Conservation (phyloP, 2,797 vertebrate genomes). For the Peromyscus attwateri region DNA sequence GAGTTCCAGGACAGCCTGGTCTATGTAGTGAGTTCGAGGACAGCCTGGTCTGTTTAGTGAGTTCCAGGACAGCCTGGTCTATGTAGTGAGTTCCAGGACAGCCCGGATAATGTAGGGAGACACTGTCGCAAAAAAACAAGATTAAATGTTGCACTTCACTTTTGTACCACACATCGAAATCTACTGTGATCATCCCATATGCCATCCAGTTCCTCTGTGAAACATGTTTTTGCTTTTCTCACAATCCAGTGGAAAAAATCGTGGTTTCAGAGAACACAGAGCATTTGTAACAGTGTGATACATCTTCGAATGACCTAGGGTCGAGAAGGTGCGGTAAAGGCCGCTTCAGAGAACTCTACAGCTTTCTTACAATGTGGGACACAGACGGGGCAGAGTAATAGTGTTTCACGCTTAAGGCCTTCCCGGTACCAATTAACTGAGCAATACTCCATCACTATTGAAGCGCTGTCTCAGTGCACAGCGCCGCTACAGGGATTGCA, state of each 20-base stretch:
- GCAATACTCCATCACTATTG: background rate
- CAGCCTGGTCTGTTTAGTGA: too few species aligned
- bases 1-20: background rate
- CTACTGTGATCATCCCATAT: background rate
- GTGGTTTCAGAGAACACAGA: background rate
- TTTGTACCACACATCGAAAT: background rate
- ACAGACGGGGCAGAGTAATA: background rate
- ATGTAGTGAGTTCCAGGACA: too few species aligned
- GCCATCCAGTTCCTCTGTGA: background rate
- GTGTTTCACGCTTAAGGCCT: background rate
- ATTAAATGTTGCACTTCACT: background rate
- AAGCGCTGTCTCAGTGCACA: background rate
- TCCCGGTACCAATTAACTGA: background rate
- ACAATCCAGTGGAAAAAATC: background rate
- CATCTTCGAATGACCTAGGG: background rate
- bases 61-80: too few species aligned
- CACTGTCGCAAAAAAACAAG: background rate
- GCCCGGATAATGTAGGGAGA: background rate
- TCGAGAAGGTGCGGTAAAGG: background rate
- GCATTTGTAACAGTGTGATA: background rate
- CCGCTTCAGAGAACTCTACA: background rate
- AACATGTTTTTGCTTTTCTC: background rate
- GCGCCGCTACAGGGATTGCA: background rate
- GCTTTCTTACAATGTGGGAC: background rate
- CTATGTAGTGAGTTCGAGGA: background rate